phyloP scores from a whole-genome alignment of 2,113 vertebrate genomes.

The Apeltes quadracus region DNA sequence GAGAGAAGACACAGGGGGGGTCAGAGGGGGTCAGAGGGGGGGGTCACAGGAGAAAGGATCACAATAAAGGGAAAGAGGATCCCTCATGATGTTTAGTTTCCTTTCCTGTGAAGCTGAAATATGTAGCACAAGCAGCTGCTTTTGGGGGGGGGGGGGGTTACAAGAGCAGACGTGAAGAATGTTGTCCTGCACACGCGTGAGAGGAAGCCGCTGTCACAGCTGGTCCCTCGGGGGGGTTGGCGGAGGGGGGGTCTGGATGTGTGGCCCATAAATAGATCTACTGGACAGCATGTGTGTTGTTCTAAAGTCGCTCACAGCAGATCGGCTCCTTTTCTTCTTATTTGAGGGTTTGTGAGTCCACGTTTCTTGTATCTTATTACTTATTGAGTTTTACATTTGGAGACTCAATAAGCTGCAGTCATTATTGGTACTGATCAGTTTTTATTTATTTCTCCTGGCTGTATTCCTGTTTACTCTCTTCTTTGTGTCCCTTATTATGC shows the following conservation, averaged over 20 bases:
- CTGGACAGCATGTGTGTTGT: background rate
- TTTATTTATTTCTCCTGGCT: background rate
- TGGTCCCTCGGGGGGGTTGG: background rate
- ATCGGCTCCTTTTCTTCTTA: no score
- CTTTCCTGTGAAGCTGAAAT: background rate
- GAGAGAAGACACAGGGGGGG: background rate
- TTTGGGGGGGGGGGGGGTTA: slow-evolving; percentile 1
- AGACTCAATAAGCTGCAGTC: background rate
- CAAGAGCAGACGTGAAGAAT: background rate
- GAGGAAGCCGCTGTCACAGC: slow-evolving; percentile 35
- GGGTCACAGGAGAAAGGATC: background rate
- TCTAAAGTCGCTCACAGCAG: background rate
- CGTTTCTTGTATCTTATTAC: no score
- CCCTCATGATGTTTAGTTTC: background rate
- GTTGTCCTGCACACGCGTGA: background rate
- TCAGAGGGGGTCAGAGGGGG: no score
- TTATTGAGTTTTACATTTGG: no score
- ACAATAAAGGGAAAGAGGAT: slow-evolving; percentile 16
- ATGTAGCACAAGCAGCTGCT: no score
- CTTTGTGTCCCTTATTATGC: no score
- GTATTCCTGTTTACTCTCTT: no score
- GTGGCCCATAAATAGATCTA: background rate
- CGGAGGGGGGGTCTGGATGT: background rate
- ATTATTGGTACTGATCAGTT: background rate
- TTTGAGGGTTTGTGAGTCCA: no score